Conservation (phyloP, 1,140 invertebrate species). For the Formica exsecta region DNA sequence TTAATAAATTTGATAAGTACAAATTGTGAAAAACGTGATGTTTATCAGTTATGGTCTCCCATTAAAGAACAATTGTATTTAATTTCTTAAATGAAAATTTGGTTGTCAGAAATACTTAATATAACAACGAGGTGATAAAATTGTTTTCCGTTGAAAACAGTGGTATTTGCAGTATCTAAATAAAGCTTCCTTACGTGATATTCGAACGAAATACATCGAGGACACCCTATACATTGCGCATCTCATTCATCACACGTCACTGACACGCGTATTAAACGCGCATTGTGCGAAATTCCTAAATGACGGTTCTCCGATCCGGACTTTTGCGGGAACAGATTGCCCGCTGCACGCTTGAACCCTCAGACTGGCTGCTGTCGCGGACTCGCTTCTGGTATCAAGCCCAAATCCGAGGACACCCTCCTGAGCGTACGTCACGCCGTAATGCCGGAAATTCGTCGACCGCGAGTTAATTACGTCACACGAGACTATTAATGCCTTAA, state of each 20-base stretch:
- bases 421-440: constrained; percentile 64
- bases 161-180: background rate
- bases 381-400: constrained; percentile 38
- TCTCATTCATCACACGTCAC: constrained; percentile 15
- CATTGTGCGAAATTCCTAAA: constrained; percentile 26
- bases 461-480: constrained; percentile 81
- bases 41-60: background rate
- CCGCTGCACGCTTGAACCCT: background rate
- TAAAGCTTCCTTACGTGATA: background rate
- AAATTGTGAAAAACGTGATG: constrained; percentile 6
- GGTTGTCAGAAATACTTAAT: background rate
- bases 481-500: constrained; percentile 80
- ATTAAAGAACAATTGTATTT: background rate
- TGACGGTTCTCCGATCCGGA: background rate
- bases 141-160: background rate
- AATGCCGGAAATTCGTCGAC: constrained; percentile 78
- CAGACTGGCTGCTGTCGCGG: background rate
- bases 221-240: background rate
- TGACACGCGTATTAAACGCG: background rate
- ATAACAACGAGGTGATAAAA: background rate
- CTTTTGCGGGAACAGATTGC: background rate
- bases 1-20: background rate
- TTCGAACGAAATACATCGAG: background rate
- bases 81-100: constrained; percentile 3
- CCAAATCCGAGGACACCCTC: constrained; percentile 19